Evolutionary conservation across 1,140 invertebrate species (phyloP).

Genomic region (Heliothis subflexa): DNA sequence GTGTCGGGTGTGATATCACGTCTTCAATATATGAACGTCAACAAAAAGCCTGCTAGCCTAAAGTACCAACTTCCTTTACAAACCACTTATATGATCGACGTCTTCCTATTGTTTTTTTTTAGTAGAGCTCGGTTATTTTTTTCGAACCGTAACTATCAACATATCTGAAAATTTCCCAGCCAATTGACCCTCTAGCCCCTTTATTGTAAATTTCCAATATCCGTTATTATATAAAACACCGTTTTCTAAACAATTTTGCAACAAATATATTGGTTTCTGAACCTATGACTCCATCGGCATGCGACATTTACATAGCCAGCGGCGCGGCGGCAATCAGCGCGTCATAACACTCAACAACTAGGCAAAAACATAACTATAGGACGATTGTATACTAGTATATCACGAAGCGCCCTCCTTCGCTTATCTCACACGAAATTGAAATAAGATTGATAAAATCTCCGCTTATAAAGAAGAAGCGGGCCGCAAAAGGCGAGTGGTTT

Average conservation of each 20-base stretch:
- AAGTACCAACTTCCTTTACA: background rate
- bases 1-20: constrained; percentile 2
- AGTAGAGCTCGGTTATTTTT: background rate
- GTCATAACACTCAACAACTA: constrained; percentile 37
- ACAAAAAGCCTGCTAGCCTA: background rate
- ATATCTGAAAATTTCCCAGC: constrained; percentile 4
- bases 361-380: background rate
- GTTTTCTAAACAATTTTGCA: constrained; percentile 79
- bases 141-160: background rate
- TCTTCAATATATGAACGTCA: background rate
- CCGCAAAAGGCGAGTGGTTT: constrained; percentile 62
- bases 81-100: background rate
- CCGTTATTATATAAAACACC: constrained; percentile 77
- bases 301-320: constrained; percentile 78
- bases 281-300: constrained; percentile 79
- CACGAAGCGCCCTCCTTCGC: constrained; percentile 51
- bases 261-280: constrained; percentile 74
- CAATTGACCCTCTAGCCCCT: constrained; percentile 16
- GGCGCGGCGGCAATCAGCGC: constrained; percentile 54
- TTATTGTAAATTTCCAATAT: constrained; percentile 51
- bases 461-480: constrained; percentile 56
- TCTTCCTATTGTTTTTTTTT: background rate
- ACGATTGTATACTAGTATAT: constrained; percentile 8
- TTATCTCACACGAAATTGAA: constrained; percentile 68
- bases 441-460: constrained; percentile 65